Evolutionary conservation across 2,888 invertebrate species (phyloP), one percentile per base, ranked within the genome.

Genomic region (Trimorus sp.): DNA sequence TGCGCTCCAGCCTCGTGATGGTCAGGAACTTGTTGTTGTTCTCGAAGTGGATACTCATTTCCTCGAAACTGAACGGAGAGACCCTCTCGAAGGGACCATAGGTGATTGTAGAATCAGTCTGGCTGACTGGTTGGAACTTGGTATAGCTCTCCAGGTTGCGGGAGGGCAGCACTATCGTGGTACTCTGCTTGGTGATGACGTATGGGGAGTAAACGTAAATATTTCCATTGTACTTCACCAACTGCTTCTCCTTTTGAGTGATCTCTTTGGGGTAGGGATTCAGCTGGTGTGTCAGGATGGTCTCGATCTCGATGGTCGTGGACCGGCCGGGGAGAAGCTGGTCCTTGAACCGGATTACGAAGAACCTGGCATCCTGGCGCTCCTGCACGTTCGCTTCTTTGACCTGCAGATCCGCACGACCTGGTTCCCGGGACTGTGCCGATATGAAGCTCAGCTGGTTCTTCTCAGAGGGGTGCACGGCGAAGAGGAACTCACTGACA

Each of bases 1-100:
- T 93, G 62, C 99, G 94, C 86, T 97, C 96, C 85, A 99, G 92
- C 58, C 94, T 94, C 0, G 96, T 97, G 0, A 99, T 97, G n/a
- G 97, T 97, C 84, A 99, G 92, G 92, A 99, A 99, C 40, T 99
- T 98, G 51, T 96, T 94, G 91, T 98, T 98, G 92, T 99, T 99
- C 92, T 99, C 99, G 90, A 96, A 99, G 92, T 99, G 99, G 45
- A 99, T 93, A 51, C 93, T 93, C 86, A 99, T 91, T 84, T 95
- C 94, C 85, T 96, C 95, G 83, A 93, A 91, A 15, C 93, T 92
- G 79, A 93, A 93, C 0, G 95, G 92, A 81, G 93, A 93, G 77
- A 95, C 93, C 86, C 97, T 96, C 71, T 96, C 94, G 90, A 96
- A 98, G 0, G 98, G 96, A 6, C 99, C 99, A 91, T 98, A 98